Conservation (phyloP, 2,888 invertebrate genomes). For the Ptycholaimellus sp. region DNA sequence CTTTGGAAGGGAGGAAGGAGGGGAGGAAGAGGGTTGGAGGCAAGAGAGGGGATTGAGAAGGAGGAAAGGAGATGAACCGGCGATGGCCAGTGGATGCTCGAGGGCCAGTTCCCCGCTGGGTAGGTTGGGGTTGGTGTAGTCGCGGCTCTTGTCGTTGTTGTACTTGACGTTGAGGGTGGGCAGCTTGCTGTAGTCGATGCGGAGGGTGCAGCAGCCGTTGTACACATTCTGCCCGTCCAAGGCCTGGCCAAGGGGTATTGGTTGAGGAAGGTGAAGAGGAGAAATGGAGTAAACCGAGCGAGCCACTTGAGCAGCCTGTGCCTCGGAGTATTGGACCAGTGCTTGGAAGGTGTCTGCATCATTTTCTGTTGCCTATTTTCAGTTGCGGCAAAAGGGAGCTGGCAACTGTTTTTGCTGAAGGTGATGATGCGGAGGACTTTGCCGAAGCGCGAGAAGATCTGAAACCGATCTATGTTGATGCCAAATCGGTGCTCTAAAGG, state of each 20-base stretch:
- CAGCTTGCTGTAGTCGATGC: constrained; percentile 97
- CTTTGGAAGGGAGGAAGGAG: too few species aligned
- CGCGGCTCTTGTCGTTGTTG: constrained; percentile 97
- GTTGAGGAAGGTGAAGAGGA: constrained; percentile 9
- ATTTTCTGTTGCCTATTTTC: neutral
- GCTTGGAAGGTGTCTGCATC: constrained; percentile 77
- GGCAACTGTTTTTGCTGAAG: constrained; percentile 96
- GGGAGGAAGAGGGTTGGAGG: too few species aligned
- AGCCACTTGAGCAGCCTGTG: constrained; percentile 82
- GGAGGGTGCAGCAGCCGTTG: constrained; percentile 93
- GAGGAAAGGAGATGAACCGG: too few species aligned
- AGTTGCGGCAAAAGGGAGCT: neutral
- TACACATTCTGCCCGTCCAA: constrained; percentile 86
- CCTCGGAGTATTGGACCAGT: constrained; percentile 90
- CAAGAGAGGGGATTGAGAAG: too few species aligned
- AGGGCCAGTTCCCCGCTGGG: constrained; percentile 55
- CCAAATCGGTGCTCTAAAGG: neutral
- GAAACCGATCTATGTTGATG: constrained; percentile 28
- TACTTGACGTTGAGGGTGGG: constrained; percentile 92
- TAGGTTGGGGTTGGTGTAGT: constrained; percentile 92
- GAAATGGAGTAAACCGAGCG: constrained; percentile 43
- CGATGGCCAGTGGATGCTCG: too few species aligned
- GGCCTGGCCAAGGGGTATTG: constrained; percentile 49
- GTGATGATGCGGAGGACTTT: constrained; percentile 98
- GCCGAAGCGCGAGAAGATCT: constrained; percentile 93